These are phyloP conservation scores for Tetramorium parvispinum DNA, from an alignment of 1,140 invertebrate genomes.

Conservation along the genomic window DNA sequence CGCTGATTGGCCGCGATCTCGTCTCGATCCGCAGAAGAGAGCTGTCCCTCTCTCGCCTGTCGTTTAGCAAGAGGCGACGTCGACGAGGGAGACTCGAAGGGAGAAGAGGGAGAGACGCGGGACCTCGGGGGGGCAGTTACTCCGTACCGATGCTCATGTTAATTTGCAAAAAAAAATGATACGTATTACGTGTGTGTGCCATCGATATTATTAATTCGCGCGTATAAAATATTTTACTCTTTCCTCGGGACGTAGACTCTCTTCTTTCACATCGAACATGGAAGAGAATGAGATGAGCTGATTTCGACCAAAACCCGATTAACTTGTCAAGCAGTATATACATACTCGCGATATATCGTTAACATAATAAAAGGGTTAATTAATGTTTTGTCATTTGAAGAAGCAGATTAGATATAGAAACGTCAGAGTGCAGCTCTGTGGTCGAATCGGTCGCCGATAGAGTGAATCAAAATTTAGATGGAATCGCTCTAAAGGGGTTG, in stretches of 20 bases:
- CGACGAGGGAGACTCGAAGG: neutral
- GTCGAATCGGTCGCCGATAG: neutral
- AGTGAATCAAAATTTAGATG: neutral
- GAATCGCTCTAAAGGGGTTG: neutral
- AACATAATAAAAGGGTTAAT: neutral
- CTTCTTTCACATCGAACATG: neutral
- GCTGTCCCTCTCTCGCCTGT: constrained; percentile 32
- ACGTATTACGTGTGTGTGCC: constrained; percentile 5
- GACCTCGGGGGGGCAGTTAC: constrained; percentile 27
- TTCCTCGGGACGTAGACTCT: neutral
- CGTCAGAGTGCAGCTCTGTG: neutral
- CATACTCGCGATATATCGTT: neutral
- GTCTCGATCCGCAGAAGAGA: constrained; percentile 31
- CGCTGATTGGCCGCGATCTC: constrained; percentile 63
- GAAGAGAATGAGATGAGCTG: neutral
- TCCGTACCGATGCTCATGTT: constrained; percentile 1
- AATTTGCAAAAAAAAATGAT: constrained; percentile 41
- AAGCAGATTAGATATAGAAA: neutral
- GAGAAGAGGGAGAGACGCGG: neutral
- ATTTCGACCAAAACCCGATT: neutral
- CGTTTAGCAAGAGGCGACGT: neutral
- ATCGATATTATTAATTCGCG: constrained; percentile 28
- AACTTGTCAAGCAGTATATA: neutral
- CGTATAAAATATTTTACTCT: neutral
- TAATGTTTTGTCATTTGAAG: neutral